Percentiles rank a stretch among this genome's conserved stretches.
These are phyloP conservation scores for Silurus lanzhouensis DNA, from an alignment of 2,797 vertebrate species.

Conservation along the genomic window DNA sequence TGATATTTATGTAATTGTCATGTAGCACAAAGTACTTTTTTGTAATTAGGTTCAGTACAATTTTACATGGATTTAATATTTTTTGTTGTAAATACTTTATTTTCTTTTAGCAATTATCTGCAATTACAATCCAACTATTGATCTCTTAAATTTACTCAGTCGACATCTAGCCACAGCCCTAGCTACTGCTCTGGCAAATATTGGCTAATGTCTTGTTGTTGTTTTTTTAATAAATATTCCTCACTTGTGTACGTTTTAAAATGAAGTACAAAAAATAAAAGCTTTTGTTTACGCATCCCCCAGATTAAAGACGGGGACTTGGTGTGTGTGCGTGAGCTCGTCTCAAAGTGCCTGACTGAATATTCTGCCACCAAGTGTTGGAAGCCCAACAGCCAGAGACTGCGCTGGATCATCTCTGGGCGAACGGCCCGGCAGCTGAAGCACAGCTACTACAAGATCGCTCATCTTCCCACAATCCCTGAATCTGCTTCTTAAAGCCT, in stretches of 20 bases:
- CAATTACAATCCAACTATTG: too few relatives aligned
- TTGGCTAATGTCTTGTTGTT: background rate
- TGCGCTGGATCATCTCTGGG: constrained; percentile 95
- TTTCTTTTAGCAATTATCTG: too few relatives aligned
- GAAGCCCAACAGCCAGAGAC: constrained; percentile 86
- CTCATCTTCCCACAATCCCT: constrained; percentile 94
- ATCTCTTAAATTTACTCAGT: background rate
- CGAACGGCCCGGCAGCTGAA: constrained; percentile 90
- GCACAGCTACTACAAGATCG: constrained; percentile 92
- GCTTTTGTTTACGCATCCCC: background rate
- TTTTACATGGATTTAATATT: too few relatives aligned
- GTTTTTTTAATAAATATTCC: too few relatives aligned
- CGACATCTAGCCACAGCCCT: background rate
- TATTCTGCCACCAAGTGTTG: constrained; percentile 90
- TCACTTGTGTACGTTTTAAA: too few relatives aligned
- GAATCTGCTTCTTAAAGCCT: constrained; percentile 79
- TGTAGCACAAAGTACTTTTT: too few relatives aligned
- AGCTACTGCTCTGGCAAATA: background rate
- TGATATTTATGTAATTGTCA: too few relatives aligned
- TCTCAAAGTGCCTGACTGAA: constrained; percentile 90
- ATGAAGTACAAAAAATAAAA: too few relatives aligned
- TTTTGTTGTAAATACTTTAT: too few relatives aligned
- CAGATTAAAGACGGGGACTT: constrained; percentile 87
- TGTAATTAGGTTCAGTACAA: too few relatives aligned
- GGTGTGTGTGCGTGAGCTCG: constrained; percentile 84